Percentiles rank a stretch among this genome's conserved stretches.
These are phyloP conservation scores for Ormyrus rosae DNA, from an alignment of 2,888 invertebrate genomes.

Conservation along the genomic window DNA sequence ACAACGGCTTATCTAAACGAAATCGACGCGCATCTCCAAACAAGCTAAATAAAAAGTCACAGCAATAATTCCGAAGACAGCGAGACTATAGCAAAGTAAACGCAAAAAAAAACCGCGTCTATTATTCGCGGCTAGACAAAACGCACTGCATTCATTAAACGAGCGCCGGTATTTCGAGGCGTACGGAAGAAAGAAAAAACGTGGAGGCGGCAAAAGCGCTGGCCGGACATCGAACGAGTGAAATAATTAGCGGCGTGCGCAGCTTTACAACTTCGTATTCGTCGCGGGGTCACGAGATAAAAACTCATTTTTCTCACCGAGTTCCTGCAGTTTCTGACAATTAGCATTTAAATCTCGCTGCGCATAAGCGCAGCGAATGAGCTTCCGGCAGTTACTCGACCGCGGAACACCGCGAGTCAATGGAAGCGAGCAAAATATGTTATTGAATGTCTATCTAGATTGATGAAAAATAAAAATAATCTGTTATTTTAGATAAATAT, in stretches of 20 bases:
- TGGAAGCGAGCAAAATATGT: too few species aligned
- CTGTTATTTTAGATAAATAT: too few species aligned
- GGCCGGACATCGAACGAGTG: slow-evolving; percentile 11
- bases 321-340: not conserved
- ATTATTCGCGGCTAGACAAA: slow-evolving; percentile 3
- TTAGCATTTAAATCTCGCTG: not conserved
- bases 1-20: too few species aligned
- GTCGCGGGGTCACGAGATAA: not conserved
- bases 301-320: slow-evolving; percentile 5
- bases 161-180: not conserved
- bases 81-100: not conserved
- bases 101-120: not conserved
- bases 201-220: not conserved
- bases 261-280: not conserved
- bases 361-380: not conserved
- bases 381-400: too few species aligned
- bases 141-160: slow-evolving; percentile 5
- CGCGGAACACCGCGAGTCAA: too few species aligned
- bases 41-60: not conserved
- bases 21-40: too few species aligned
- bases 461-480: too few species aligned
- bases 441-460: too few species aligned
- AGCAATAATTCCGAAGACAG: not conserved
- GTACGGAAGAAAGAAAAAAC: not conserved
- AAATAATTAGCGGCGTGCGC: slow-evolving; percentile 23